These are phyloP conservation scores for Araneus ventricosus DNA, from an alignment of 1,140 invertebrate genomes.

Conservation along the genomic window DNA sequence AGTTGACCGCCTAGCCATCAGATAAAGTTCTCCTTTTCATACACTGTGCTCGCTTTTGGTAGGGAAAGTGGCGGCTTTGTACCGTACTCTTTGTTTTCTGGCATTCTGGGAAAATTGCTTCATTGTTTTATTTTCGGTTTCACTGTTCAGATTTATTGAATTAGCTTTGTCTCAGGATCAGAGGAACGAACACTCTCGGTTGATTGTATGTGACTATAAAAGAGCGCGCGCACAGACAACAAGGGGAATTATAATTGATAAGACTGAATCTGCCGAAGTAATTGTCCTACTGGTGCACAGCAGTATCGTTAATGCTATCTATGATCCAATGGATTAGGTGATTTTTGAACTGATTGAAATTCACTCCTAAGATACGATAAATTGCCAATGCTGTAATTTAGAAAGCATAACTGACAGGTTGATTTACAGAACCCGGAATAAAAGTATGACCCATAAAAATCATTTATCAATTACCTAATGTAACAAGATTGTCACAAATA, in stretches of 20 bases:
- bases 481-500: too few species aligned
- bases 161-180: background rate
- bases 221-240: background rate
- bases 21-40: background rate
- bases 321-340: too few species aligned
- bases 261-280: background rate
- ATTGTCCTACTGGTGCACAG: too few species aligned
- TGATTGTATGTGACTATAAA: background rate
- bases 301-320: too few species aligned
- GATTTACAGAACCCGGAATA: too few species aligned
- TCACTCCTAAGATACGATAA: too few species aligned
- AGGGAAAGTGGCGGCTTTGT: background rate
- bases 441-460: too few species aligned
- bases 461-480: too few species aligned
- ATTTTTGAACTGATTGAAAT: too few species aligned
- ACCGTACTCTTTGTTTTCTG: background rate
- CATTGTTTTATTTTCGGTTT: background rate
- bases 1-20: conserved; percentile 29
- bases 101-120: background rate
- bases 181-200: background rate
- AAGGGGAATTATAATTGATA: background rate
- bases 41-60: background rate
- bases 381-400: too few species aligned
- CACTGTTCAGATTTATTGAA: background rate
- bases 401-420: too few species aligned